Evolutionary conservation across 2,113 vertebrate species (phyloP).

Genomic region (Oncorhynchus nerka): DNA sequence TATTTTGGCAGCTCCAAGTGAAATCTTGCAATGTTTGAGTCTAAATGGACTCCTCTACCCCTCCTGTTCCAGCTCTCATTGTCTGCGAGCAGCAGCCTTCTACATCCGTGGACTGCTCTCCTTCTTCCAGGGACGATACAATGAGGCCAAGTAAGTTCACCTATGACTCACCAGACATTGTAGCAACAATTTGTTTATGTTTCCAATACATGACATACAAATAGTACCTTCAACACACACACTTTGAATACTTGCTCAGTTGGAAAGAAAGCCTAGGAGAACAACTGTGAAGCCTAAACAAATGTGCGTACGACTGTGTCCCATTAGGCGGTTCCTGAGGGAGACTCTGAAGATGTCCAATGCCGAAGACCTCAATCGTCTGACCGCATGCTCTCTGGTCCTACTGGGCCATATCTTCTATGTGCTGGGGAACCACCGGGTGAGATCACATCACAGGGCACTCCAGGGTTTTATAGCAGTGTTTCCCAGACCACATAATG

Average conservation of each 20-base stretch:
- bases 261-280: too few species aligned
- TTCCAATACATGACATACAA: too few species aligned
- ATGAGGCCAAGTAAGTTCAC: constrained; percentile 87
- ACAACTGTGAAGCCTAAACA: background rate
- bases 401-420: constrained; percentile 98
- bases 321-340: constrained; percentile 84
- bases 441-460: constrained; percentile 57
- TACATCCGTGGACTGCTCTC: constrained; percentile 97
- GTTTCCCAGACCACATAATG: background rate
- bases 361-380: constrained; percentile 92
- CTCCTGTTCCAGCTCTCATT: constrained; percentile 83
- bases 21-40: too few species aligned
- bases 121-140: constrained; percentile 98
- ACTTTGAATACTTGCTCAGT: too few species aligned
- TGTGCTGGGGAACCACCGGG: constrained; percentile 95
- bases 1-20: too few species aligned
- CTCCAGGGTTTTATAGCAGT: background rate
- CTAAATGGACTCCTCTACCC: background rate
- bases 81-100: constrained; percentile 93
- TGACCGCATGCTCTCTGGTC: constrained; percentile 95
- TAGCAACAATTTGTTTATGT: too few species aligned
- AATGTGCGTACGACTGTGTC: background rate
- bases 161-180: too few species aligned
- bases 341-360: constrained; percentile 99
- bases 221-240: too few species aligned